Evolutionary conservation across 2,888 invertebrate genomes (phyloP).

Genomic region (Leucozona laternaria): DNA sequence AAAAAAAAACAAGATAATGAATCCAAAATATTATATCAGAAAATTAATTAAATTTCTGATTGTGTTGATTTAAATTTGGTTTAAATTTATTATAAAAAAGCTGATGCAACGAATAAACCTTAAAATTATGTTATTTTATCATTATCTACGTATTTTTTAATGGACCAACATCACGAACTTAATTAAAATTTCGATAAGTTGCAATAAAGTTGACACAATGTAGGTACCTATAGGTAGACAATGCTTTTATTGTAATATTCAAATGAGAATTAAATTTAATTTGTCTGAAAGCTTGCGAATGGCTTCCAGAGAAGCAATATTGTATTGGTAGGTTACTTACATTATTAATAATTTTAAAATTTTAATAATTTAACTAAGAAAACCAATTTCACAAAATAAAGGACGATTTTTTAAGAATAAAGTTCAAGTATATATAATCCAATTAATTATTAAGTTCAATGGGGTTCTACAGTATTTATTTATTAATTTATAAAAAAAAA

Average conservation of each 20-base stretch:
- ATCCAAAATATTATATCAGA: constrained; percentile 7
- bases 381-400: neutral
- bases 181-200: constrained; percentile 24
- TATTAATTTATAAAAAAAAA: no score
- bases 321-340: neutral
- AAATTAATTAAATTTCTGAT: constrained; percentile 53
- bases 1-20: constrained; percentile 26
- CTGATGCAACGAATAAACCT: constrained; percentile 41
- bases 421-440: no score
- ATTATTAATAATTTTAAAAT: neutral
- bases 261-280: neutral
- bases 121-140: neutral
- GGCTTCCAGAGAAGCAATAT: neutral
- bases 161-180: neutral
- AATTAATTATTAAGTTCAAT: no score
- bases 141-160: neutral
- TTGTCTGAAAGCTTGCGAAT: neutral
- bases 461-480: no score
- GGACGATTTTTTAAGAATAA: no score
- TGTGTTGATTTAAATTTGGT: constrained; percentile 65
- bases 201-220: constrained; percentile 6
- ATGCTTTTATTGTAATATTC: neutral
- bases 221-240: neutral
- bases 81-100: constrained; percentile 52
- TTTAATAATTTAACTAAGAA: neutral